These are phyloP conservation scores for Platorchestia sp. DNA, from an alignment of 1,140 invertebrate genomes.

Conservation along the genomic window DNA sequence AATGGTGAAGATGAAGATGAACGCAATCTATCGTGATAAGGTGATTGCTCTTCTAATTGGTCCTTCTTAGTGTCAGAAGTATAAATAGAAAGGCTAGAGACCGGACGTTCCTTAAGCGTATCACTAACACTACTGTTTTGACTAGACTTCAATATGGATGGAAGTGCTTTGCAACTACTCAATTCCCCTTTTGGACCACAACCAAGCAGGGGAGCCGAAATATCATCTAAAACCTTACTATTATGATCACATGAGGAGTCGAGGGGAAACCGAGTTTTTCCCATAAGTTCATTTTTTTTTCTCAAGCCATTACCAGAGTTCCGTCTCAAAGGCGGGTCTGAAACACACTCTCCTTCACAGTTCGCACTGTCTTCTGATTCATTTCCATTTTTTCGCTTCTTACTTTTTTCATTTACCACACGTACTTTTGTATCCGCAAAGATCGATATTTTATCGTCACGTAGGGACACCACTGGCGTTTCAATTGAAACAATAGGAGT, in stretches of 20 bases:
- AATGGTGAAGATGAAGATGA: constrained; percentile 45
- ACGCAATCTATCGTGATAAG: constrained; percentile 24
- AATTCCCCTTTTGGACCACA: not conserved
- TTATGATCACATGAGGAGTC: constrained; percentile 29
- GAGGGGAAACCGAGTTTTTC: not conserved
- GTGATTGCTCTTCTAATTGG: constrained; percentile 27
- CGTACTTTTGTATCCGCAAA: not conserved
- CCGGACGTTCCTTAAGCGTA: constrained; percentile 34
- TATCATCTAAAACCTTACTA: constrained; percentile 14
- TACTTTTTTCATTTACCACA: not conserved
- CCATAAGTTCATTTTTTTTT: not conserved
- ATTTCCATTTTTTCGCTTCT: not conserved
- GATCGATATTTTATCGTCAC: not conserved
- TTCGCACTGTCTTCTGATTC: not conserved
- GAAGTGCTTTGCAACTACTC: constrained; percentile 41
- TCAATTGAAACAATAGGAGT: not conserved
- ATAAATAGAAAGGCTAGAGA: constrained; percentile 53
- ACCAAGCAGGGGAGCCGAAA: not conserved
- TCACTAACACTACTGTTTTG: constrained; percentile 22
- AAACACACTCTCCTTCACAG: not conserved
- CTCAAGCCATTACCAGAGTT: not conserved
- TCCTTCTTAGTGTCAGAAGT: constrained; percentile 13
- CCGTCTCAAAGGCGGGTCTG: not conserved
- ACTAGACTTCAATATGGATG: constrained; percentile 53
- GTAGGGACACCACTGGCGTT: not conserved